These are phyloP conservation scores for Plumapathes pennacea DNA, from an alignment of 92 coral and sea anemone genomes.

Conservation along the genomic window DNA sequence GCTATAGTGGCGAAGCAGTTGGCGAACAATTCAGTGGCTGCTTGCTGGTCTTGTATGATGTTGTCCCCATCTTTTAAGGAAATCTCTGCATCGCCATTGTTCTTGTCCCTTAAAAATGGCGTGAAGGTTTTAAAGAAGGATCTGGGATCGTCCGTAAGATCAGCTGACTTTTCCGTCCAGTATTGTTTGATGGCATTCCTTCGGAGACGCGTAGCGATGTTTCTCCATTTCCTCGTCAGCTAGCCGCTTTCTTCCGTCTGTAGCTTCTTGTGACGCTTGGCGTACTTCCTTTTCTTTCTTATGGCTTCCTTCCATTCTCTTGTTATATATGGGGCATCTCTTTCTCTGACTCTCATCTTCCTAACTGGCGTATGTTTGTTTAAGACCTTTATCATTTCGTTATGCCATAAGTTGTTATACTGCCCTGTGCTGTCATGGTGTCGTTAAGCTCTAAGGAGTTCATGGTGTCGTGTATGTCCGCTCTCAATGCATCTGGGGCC, in stretches of 20 bases:
- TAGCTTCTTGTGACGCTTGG: slow-evolving; percentile 15
- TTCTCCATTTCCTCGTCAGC: slow-evolving; percentile 28
- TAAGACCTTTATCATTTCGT: slow-evolving; percentile 11
- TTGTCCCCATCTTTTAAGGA: slow-evolving; percentile 15
- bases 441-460: background rate
- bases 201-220: slow-evolving; percentile 37
- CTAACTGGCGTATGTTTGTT: slow-evolving; percentile 47
- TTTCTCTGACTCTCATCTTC: slow-evolving; percentile 60
- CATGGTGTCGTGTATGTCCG: slow-evolving; percentile 15
- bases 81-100: slow-evolving; percentile 12
- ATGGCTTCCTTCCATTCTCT: slow-evolving; percentile 52
- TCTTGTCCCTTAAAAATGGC: slow-evolving; percentile 38
- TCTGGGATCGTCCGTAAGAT: slow-evolving; percentile 30
- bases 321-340: slow-evolving; percentile 52
- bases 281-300: slow-evolving; percentile 38
- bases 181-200: slow-evolving; percentile 27
- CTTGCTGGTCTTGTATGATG: slow-evolving; percentile 37
- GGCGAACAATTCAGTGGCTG: slow-evolving; percentile 32
- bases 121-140: slow-evolving; percentile 39
- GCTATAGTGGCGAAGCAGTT: slow-evolving; percentile 47
- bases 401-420: slow-evolving; percentile 17
- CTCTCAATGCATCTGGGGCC: slow-evolving; percentile 14
- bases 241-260: slow-evolving; percentile 38
- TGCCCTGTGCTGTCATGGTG: slow-evolving; percentile 2
- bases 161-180: slow-evolving; percentile 30